Base-by-base conservation (phyloP, 2,113 vertebrate genomes). In the Phodopus roborovskii region DNA sequence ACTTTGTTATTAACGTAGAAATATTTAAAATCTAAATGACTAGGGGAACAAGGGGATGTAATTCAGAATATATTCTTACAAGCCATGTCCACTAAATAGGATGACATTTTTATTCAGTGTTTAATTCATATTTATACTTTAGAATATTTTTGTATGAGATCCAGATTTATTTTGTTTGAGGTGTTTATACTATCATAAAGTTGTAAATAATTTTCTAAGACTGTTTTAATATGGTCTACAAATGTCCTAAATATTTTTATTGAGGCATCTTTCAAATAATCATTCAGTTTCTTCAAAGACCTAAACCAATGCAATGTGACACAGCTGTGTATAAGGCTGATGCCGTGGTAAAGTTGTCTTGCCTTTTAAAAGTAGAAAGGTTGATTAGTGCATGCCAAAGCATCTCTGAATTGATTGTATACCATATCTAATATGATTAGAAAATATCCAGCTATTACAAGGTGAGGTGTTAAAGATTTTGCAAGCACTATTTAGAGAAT, bases 141-240 rank as follows among this genome's bases (percentile, higher is more conserved):
- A 1, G 16, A 95, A 78, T 85, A 90, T 97, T 97, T 98, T 97
- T 97, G 66, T 90, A 92, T 97, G 97, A 98, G 96, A 88, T 71
- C 20, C 96, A 95, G 45, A 87, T 95, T 97, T 95, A 94, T 96
- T 97, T 97, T 94, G 71, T 94, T 95, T 62, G 97, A 96, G 97
- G 66, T 84, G 58, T 74, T 97, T 97, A 91, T 94, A 97, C 74
- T 97, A 96, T 96, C 58, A 92, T 75, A 96, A 95, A 56, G 81
- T 97, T 98, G 97, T 98, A 98, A 97, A 98, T 98, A 98, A 82
- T 97, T 98, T 98, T 97, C 78, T 94, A 96, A 97, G 87, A 83
- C 26, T 88, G 91, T 97, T 97, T 92, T 94, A 91, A 42, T 95
- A 36, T 97, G 94, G 64, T 48, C 64, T 96, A 62, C 85, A 68